Base-by-base conservation (phyloP, 2,113 vertebrate genomes). In the Scolopax mira region DNA sequence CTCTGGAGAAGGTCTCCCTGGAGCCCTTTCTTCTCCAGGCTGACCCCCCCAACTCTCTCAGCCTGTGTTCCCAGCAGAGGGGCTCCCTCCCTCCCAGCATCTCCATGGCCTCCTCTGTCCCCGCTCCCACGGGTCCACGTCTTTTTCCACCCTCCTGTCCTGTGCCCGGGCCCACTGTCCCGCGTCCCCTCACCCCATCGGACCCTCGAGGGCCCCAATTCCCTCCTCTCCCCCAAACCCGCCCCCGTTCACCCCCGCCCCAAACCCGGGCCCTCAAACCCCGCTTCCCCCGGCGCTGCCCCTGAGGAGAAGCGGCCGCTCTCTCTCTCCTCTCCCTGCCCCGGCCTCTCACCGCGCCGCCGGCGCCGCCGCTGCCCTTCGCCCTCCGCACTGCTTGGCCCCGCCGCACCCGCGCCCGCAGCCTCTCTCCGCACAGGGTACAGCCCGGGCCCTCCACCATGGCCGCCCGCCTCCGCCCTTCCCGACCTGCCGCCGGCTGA, bases 401-500 rank as follows among this genome's bases (percentile, higher is more conserved):
- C 41, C 70, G 97, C 8, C 91, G 91, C 41, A 99, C 97, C 21
- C 95, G 98, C 2, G 96, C 91, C 19, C 98, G 98, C 90, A 99
- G 98, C 75, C 96, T 98, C 96, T 99, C 98, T 35, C 98, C 99
- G 60, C 97, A 98, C 39, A 99, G 94, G 1, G 97, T 95, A 49
- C 99, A 99, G 0, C 99, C 98, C 2, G 99, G 99, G 12, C 99
- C 99, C 81, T 99, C 99, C 70, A 99, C 99, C 99, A 99, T 99
- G 41, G 27, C 78, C 9, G 18, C 49, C 39, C 41, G 30, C 65
- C 37, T 19, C 19, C 10, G 7, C 22, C 24, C 28, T 3, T 85
- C 93, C 83, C 41, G 91, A 67, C 27, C 24, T 44, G 41, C 78
- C 82, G 83, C 79, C 22, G 37, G 23, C 41, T 22, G 1, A 27